Evolutionary conservation across 2,888 invertebrate species (phyloP).

Genomic region (Heteropelma amictum): DNA sequence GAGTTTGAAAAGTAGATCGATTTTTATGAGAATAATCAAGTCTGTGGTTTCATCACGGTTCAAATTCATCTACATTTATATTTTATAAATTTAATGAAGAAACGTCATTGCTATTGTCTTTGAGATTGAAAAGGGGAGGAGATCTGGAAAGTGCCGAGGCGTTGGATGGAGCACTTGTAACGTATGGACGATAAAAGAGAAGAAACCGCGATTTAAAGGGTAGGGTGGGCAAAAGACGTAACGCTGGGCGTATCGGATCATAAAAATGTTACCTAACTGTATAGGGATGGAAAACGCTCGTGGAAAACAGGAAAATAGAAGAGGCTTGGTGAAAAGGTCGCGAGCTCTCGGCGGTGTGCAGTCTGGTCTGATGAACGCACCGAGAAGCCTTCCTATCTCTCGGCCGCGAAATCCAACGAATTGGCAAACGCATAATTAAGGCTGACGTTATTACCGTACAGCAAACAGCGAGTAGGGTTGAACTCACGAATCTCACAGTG

Average conservation of each 20-base stretch:
- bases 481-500: conserved; percentile 12
- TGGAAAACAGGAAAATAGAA: conserved; percentile 16
- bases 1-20: no score
- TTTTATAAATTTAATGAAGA: no score
- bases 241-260: conserved; percentile 66
- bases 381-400: conserved; percentile 51
- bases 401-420: conserved; percentile 42
- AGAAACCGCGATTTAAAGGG: conserved; percentile 31
- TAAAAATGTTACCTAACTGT: conserved; percentile 64
- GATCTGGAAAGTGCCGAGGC: background rate
- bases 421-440: conserved; percentile 50
- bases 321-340: conserved; percentile 9
- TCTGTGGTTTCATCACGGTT: no score
- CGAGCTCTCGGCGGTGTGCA: background rate
- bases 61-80: no score
- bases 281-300: conserved; percentile 33
- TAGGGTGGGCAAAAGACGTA: conserved; percentile 61
- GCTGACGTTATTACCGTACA: conserved; percentile 26
- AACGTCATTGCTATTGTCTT: no score
- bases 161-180: conserved; percentile 1
- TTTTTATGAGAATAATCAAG: no score
- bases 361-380: conserved; percentile 41
- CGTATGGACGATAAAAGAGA: background rate
- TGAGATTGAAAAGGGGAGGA: no score
- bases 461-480: conserved; percentile 12